Evolutionary conservation across 2,888 invertebrate genomes (phyloP).

Genomic region (Monopis laevigella): DNA sequence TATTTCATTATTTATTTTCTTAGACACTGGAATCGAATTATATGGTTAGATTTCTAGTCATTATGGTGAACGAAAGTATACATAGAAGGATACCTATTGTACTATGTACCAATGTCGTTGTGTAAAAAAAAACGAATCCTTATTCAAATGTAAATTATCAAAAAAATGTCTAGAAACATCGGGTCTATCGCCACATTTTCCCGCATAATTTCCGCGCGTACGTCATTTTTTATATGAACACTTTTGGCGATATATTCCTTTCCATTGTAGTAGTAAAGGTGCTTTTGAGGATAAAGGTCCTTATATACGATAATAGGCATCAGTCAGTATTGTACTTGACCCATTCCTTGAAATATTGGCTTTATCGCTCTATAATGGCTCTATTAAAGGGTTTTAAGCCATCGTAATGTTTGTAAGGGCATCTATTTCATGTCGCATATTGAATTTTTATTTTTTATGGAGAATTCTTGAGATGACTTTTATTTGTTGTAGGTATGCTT

Average conservation of each 20-base stretch:
- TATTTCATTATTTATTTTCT: no score
- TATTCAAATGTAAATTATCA: no score
- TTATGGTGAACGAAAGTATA: no score
- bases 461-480: neutral
- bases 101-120: no score
- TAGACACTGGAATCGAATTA: no score
- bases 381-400: conserved; percentile 1
- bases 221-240: conserved; percentile 66
- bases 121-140: no score
- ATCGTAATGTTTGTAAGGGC: conserved; percentile 1
- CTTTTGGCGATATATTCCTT: conserved; percentile 36
- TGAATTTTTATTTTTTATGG: conserved; percentile 2
- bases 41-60: no score
- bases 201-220: conserved; percentile 27
- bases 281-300: conserved; percentile 59
- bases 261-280: conserved; percentile 35
- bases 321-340: conserved; percentile 65
- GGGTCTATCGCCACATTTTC: neutral
- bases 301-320: conserved; percentile 67
- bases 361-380: conserved; percentile 29
- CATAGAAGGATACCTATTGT: no score
- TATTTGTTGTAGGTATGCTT: no score
- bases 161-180: no score
- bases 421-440: conserved; percentile 1
- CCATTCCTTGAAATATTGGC: conserved; percentile 56